Percentiles rank a stretch among this genome's conserved stretches.
Conservation (phyloP, 1,140 invertebrate species). For the Littorina saxatilis region DNA sequence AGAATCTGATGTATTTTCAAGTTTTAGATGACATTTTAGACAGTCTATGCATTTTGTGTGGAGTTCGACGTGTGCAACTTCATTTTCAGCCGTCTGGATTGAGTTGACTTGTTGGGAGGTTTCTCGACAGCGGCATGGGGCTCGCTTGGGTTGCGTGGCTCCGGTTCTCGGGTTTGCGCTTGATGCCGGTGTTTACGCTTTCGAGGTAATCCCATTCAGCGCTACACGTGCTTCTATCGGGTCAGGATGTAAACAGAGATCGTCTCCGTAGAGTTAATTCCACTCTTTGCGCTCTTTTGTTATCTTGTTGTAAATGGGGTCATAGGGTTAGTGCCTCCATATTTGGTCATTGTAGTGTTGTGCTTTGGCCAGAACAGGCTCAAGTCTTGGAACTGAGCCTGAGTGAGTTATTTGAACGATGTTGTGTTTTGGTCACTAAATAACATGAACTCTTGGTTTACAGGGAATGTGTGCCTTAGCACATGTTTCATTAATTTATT, state of each 20-base stretch:
- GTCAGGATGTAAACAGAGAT: conserved; percentile 22
- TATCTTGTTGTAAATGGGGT: conserved; percentile 21
- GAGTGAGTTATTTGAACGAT: background rate
- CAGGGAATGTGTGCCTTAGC: too few relatives aligned
- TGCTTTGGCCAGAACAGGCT: background rate
- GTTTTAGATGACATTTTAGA: too few relatives aligned
- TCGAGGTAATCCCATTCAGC: conserved; percentile 29
- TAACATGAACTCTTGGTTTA: too few relatives aligned
- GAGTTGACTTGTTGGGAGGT: too few relatives aligned
- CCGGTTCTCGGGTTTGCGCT: background rate
- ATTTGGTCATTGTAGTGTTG: conserved; percentile 14
- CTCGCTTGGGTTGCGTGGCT: conserved; percentile 7
- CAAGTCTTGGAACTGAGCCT: background rate
- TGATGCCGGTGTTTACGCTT: conserved; percentile 34
- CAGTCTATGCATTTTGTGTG: too few relatives aligned
- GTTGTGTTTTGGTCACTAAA: too few relatives aligned
- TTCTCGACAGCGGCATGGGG: background rate
- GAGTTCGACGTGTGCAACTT: too few relatives aligned
- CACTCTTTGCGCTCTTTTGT: background rate
- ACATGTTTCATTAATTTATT: too few relatives aligned
- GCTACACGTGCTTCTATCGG: conserved; percentile 37
- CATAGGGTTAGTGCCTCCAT: conserved; percentile 14
- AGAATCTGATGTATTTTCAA: too few relatives aligned
- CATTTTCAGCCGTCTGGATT: too few relatives aligned
- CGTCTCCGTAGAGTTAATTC: background rate